Conservation (phyloP, 2,113 vertebrate genomes). For the Atrichornis clamosus region DNA sequence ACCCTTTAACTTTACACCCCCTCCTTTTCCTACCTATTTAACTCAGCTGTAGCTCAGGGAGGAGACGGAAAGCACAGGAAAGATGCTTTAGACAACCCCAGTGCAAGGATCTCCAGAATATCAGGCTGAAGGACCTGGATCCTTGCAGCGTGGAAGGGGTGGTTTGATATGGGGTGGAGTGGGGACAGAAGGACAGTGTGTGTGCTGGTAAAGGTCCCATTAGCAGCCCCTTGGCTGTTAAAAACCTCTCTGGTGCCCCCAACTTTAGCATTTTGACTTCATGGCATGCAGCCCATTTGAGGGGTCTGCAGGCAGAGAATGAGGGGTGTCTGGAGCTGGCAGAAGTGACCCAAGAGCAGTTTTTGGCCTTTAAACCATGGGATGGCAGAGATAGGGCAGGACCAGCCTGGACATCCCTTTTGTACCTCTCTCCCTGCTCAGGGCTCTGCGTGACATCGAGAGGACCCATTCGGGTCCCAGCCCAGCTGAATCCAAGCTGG, state of each 20-base stretch:
- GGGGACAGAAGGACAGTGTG: fast-evolving
- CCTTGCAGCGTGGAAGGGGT: neutral
- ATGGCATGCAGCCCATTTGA: neutral
- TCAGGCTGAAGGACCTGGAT: neutral
- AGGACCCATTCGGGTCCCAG: neutral
- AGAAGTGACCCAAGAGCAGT: neutral
- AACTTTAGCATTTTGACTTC: neutral
- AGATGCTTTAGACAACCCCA: neutral
- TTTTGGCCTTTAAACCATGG: neutral
- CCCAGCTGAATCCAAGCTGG: neutral
- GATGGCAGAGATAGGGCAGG: neutral
- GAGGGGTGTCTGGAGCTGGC: neutral
- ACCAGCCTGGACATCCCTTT: neutral
- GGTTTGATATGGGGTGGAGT: neutral
- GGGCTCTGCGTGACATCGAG: fast-evolving
- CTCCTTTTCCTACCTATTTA: neutral
- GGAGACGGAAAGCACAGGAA: neutral
- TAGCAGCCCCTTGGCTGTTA: neutral
- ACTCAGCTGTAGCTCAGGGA: neutral
- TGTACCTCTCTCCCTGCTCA: neutral
- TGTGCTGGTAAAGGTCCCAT: neutral
- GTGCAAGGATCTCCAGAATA: neutral
- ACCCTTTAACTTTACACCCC: neutral
- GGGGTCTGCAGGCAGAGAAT: neutral
- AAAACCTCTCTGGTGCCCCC: neutral